Conservation (phyloP, 2,888 invertebrate genomes). For the Dynastes hyllus region DNA sequence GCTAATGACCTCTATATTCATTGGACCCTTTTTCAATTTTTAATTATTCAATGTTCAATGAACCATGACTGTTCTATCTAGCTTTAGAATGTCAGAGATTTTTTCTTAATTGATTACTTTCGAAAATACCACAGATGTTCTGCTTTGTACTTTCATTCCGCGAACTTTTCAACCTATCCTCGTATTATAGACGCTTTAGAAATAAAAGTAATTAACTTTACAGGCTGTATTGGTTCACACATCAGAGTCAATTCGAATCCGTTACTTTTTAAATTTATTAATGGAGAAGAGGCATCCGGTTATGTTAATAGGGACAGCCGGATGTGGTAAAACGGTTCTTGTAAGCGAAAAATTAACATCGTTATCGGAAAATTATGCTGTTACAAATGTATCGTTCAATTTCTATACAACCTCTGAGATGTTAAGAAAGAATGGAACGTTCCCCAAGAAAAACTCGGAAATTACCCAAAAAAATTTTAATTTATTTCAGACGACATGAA, state of each 20-base stretch:
- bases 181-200: not conserved
- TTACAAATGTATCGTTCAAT: conserved; percentile 95
- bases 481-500: conserved; percentile 98
- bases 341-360: conserved; percentile 82
- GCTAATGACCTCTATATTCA: no score
- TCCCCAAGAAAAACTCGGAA: no score
- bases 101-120: no score
- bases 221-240: conserved; percentile 94
- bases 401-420: conserved; percentile 97
- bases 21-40: no score
- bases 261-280: conserved; percentile 91
- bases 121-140: no score
- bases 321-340: conserved; percentile 94
- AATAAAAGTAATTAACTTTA: conserved; percentile 56
- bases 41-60: no score
- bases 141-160: no score
- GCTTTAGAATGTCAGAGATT: no score
- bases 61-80: no score
- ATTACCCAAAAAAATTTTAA: no score
- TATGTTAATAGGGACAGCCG: conserved; percentile 95
- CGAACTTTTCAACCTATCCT: no score
- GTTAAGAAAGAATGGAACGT: conserved; percentile 94
- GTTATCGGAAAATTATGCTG: conserved; percentile 88
- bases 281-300: conserved; percentile 93
- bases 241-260: conserved; percentile 91